These are phyloP conservation scores for Macrobrachium rosenbergii DNA, from an alignment of 1,140 invertebrate genomes.

Conservation along the genomic window DNA sequence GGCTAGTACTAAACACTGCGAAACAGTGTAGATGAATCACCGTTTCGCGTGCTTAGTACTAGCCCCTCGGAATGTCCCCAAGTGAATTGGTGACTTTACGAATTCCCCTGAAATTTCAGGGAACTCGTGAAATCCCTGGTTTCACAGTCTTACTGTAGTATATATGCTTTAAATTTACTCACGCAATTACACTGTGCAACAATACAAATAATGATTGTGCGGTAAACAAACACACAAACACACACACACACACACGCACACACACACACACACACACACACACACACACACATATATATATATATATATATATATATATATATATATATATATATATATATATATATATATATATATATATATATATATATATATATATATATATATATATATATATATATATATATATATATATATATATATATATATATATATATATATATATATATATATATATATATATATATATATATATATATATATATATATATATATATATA, in stretches of 20 bases:
- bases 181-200: no score
- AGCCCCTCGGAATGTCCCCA: no score
- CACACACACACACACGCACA: slow-evolving; percentile 12
- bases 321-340: not conserved
- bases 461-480: slow-evolving; percentile 34
- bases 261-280: slow-evolving; percentile 11
- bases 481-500: slow-evolving; percentile 27
- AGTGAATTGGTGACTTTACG: no score
- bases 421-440: slow-evolving; percentile 22
- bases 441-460: slow-evolving; percentile 26
- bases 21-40: no score
- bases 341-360: not conserved
- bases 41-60: no score
- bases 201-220: no score
- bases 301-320: not conserved
- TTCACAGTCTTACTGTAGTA: no score
- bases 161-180: no score
- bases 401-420: slow-evolving; percentile 24
- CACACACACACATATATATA: slow-evolving; percentile 18
- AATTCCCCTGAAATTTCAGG: no score
- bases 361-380: not conserved
- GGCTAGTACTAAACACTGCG: no score
- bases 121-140: no score
- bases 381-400: not conserved
- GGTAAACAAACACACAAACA: not conserved